Evolutionary conservation across 1,140 invertebrate species (phyloP).

Genomic region (Heliothis virescens): DNA sequence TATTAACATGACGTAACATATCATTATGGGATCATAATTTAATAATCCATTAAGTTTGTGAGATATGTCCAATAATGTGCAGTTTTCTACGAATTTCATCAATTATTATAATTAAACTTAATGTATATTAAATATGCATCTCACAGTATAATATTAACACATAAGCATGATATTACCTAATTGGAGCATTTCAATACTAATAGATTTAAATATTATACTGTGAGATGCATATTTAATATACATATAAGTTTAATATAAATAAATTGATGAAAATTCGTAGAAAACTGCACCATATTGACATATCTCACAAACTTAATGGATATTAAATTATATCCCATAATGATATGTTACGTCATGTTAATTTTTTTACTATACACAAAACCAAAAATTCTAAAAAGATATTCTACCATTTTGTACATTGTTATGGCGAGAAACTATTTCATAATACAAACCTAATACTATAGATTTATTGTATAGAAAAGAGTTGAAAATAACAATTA

Average conservation of each 20-base stretch:
- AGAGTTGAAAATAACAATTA: constrained; percentile 25
- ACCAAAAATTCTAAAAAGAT: constrained; percentile 25
- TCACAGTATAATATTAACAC: neutral
- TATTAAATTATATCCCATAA: constrained; percentile 47
- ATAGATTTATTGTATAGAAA: constrained; percentile 22
- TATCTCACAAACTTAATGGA: constrained; percentile 50
- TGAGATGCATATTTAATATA: constrained; percentile 40
- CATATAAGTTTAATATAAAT: constrained; percentile 35
- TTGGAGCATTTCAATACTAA: too few species aligned
- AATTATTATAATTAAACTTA: constrained; percentile 17
- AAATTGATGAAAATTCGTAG: too few species aligned
- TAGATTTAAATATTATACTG: neutral
- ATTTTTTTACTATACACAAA: constrained; percentile 52
- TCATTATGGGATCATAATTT: constrained; percentile 45
- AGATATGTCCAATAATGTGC: neutral
- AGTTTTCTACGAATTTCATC: too few species aligned
- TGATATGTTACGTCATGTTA: constrained; percentile 52
- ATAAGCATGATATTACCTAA: too few species aligned
- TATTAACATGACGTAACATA: constrained; percentile 55
- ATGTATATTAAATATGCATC: constrained; percentile 42
- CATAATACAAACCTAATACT: constrained; percentile 16
- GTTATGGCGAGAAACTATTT: constrained; percentile 1
- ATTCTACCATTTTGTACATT: constrained; percentile 5
- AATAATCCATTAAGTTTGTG: constrained; percentile 53
- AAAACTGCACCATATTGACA: too few species aligned